phyloP scores from a whole-genome alignment of 2,888 invertebrate genomes.

The Lasioglossum figueresi region DNA sequence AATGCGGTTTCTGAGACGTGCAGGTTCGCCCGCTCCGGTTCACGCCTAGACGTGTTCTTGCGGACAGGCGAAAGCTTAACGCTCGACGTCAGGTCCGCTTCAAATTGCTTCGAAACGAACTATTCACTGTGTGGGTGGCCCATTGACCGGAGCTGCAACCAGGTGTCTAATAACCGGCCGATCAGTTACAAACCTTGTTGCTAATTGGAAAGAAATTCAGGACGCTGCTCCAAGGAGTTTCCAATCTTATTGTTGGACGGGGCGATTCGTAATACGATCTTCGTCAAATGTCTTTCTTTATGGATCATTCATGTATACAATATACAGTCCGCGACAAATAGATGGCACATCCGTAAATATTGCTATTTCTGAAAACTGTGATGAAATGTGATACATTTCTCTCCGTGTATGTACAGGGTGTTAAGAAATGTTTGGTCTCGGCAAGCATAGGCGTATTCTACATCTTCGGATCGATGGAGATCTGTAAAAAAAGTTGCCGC shows the following conservation, averaged over 20 bases:
- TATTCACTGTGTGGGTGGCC: background rate
- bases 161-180: background rate
- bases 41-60: conserved; percentile 16
- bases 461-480: too few relatives aligned
- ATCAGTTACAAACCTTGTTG: background rate
- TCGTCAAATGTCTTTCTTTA: too few relatives aligned
- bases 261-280: too few relatives aligned
- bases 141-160: background rate
- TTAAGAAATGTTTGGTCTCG: too few relatives aligned
- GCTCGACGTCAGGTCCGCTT: background rate
- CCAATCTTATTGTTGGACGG: background rate
- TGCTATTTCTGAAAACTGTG: too few relatives aligned
- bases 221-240: background rate
- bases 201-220: background rate
- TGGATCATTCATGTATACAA: too few relatives aligned
- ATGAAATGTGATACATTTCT: too few relatives aligned
- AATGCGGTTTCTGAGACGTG: conserved; percentile 23
- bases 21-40: conserved; percentile 4
- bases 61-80: conserved; percentile 13
- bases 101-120: conserved; percentile 24
- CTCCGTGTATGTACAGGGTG: too few relatives aligned
- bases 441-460: too few relatives aligned
- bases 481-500: too few relatives aligned
- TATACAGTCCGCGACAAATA: too few relatives aligned
- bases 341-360: too few relatives aligned